phyloP scores from a whole-genome alignment of 2,113 vertebrate species.

The Platysteira castanea region DNA sequence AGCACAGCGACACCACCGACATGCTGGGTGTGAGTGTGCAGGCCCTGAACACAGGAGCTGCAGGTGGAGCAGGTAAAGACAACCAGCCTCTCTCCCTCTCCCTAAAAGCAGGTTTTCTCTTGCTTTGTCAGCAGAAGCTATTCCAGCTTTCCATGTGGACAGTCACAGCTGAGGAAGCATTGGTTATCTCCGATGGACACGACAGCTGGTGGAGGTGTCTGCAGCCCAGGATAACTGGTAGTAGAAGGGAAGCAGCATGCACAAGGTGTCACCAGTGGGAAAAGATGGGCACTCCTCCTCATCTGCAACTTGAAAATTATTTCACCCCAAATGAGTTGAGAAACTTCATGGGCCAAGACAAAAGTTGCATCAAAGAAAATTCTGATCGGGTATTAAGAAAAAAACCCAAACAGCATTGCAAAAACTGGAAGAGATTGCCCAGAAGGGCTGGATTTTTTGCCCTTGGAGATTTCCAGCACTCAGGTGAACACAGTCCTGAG shows the following conservation, averaged over 20 bases:
- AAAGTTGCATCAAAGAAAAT: not conserved
- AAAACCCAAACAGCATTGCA: accelerated
- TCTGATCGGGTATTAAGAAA: not conserved
- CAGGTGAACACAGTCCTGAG: not conserved
- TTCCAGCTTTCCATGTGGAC: not conserved
- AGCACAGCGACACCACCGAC: accelerated
- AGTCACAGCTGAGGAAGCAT: not conserved
- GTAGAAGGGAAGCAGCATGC: not conserved
- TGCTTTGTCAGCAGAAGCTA: not conserved
- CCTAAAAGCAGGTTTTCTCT: not conserved
- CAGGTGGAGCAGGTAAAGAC: not conserved
- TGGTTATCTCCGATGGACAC: not conserved
- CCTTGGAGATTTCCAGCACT: not conserved
- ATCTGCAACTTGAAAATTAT: not conserved
- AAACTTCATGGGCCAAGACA: not conserved
- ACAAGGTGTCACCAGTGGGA: not conserved
- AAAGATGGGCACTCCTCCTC: not conserved
- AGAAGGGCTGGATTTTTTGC: not conserved
- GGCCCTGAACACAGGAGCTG: accelerated
- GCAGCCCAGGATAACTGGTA: not conserved
- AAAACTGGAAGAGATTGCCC: not conserved
- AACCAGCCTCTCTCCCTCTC: not conserved
- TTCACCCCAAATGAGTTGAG: not conserved
- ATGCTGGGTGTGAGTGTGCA: not conserved
- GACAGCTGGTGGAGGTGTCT: not conserved